A percentile compares a stretch with the other conserved stretches of the same genome.
These are phyloP conservation scores for Sebastes schlegelii DNA, from an alignment of 2,113 vertebrate species.

Conservation along the genomic window DNA sequence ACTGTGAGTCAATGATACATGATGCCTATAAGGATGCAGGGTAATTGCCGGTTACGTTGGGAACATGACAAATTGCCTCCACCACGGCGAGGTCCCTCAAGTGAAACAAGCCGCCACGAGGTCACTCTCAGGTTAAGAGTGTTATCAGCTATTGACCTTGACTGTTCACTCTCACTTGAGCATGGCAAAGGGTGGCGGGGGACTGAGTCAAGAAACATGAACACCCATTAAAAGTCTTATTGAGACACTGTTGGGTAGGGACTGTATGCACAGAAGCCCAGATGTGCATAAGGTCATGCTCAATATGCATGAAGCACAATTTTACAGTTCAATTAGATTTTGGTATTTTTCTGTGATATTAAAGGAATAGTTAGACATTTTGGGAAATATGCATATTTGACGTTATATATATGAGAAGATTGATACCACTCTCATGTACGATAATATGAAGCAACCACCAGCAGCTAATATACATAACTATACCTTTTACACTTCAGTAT, in stretches of 20 bases:
- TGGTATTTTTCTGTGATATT: not conserved
- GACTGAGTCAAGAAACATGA: constrained; percentile 32
- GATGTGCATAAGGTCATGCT: not conserved
- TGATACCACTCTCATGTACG: not conserved
- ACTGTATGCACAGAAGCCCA: not conserved
- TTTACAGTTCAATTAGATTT: not conserved
- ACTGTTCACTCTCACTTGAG: constrained; percentile 55
- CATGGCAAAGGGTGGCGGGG: constrained; percentile 34
- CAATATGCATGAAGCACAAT: not conserved
- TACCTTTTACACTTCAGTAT: not conserved
- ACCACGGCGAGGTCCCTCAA: constrained; percentile 63
- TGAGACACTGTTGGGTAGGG: not conserved
- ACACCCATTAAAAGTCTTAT: constrained; percentile 30
- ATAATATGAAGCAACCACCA: not conserved
- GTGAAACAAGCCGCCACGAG: constrained; percentile 63
- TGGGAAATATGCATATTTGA: not conserved
- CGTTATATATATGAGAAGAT: not conserved
- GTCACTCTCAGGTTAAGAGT: constrained; percentile 75
- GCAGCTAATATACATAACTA: not conserved
- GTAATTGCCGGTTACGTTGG: constrained; percentile 77
- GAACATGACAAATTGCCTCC: constrained; percentile 80
- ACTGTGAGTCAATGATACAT: constrained; percentile 79
- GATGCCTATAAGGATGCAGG: constrained; percentile 74
- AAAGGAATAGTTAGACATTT: not conserved
- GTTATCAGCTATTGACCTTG: constrained; percentile 79